These are phyloP conservation scores for Acomys russatus DNA, from an alignment of 2,797 vertebrate genomes.

Conservation along the genomic window DNA sequence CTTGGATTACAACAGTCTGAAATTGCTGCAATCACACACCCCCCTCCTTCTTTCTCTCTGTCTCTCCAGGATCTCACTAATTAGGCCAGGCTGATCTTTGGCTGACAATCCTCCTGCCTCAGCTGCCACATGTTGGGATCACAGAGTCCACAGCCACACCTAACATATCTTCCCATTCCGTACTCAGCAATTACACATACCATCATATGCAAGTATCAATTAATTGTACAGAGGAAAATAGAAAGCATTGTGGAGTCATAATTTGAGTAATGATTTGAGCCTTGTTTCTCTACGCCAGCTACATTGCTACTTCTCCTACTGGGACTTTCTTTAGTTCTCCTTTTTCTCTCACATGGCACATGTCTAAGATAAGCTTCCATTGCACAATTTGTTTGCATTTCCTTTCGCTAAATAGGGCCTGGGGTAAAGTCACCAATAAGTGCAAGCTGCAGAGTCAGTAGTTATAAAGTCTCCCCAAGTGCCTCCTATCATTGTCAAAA, in stretches of 20 bases:
- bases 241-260: background rate
- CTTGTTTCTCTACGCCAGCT: background rate
- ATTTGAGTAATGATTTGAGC: background rate
- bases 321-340: background rate
- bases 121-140: background rate
- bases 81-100: background rate
- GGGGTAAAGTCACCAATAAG: constrained; percentile 35
- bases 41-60: background rate
- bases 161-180: background rate
- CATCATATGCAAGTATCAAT: background rate
- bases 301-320: background rate
- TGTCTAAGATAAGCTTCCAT: constrained; percentile 44
- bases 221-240: background rate
- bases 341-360: background rate
- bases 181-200: background rate
- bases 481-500: constrained; percentile 55
- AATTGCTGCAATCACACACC: background rate
- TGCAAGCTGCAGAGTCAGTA: constrained; percentile 55
- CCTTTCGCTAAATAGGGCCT: constrained; percentile 22
- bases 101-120: background rate
- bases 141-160: background rate
- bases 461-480: constrained; percentile 61
- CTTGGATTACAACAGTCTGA: background rate
- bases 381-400: constrained; percentile 61
- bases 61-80: background rate